Conservation (phyloP, 2,888 invertebrate species). For the Conchocele bisecta region DNA sequence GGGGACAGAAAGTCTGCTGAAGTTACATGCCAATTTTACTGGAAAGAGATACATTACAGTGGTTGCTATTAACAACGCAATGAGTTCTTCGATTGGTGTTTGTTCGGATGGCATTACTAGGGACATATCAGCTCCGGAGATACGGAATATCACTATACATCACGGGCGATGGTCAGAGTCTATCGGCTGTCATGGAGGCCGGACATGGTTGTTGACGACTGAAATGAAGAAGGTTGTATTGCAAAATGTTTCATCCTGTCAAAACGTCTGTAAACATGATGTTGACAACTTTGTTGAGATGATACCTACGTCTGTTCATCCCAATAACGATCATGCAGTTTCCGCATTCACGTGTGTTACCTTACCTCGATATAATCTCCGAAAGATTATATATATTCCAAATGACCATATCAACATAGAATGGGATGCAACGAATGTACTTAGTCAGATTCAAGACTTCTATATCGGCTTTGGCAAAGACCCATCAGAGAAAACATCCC, state of each 20-base stretch:
- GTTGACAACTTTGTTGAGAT: no score
- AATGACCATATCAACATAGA: conserved; percentile 48
- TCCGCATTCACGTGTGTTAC: conserved; percentile 27
- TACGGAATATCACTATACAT: conserved; percentile 50
- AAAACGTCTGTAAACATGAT: no score
- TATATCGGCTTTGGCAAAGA: conserved; percentile 53
- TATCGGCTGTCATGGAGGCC: conserved; percentile 41
- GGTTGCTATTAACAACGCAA: conserved; percentile 68
- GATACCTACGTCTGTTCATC: no score
- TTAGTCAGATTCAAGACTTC: conserved; percentile 60
- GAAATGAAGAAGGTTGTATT: conserved; percentile 40
- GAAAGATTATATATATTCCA: conserved; percentile 48
- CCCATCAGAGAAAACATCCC: neutral
- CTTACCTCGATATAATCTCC: neutral
- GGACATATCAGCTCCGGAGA: conserved; percentile 55
- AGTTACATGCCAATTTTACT: conserved; percentile 21
- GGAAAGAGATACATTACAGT: conserved; percentile 42
- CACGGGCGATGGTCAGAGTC: conserved; percentile 41
- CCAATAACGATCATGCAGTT: conserved; percentile 23
- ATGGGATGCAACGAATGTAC: conserved; percentile 52
- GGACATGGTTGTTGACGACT: conserved; percentile 40
- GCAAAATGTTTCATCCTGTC: no score
- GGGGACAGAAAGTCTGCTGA: conserved; percentile 9
- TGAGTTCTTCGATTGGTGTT: conserved; percentile 61
- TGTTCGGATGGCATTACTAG: conserved; percentile 70